Base-by-base conservation (phyloP, 2,113 vertebrate genomes). In the Gasterosteus nipponicus region DNA sequence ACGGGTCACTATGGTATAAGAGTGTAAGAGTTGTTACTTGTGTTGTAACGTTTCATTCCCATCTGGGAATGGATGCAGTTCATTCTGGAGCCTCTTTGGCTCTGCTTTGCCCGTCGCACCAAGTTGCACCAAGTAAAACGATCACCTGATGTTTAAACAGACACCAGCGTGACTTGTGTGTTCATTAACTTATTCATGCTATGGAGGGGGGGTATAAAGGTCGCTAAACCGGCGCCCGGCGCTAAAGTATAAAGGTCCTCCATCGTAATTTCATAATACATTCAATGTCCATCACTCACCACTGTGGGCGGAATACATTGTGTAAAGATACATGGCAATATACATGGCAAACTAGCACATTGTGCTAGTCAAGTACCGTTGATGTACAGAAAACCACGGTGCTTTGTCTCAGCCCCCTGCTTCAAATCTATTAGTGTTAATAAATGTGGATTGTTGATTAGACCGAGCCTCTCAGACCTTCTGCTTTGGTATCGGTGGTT, bases 401-500 rank as follows among this genome's bases (percentile, higher is more conserved):
- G 22, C 29, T 10, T 42, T 65, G 35, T 38, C 2, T 5, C n/a
- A 11, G 14, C 51, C 14, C n/a, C 2, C 9, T 35, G 18, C 33
- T 41, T 71, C 26, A 59, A 29, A n/a, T 63, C 41, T 65, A 47
- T 72, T 63, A 41, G 2, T 2, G 19, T 12, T 14, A 31, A 16
- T 14, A 54, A 4, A n/a, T 60, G 1, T 26, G 56, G 49, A 61
- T 3, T 54, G 10, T n/a, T 46, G 8, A 8, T 15, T 59, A 38
- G 2, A 14, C 47, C 7, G 19, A 79, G 69, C 75, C 56, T 51
- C 83, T 84, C 61, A 0, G 49, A 57, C 80, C 66, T 61, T 85
- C 89, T 90, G 10, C 9, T 39, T 39, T 8, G 35, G 33, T 59
- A 42, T 54, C 16, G 5, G 7, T 53, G 1, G 9, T 18, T 58